phyloP scores from a whole-genome alignment of 1,140 invertebrate species.

The Trichonephila inaurata region DNA sequence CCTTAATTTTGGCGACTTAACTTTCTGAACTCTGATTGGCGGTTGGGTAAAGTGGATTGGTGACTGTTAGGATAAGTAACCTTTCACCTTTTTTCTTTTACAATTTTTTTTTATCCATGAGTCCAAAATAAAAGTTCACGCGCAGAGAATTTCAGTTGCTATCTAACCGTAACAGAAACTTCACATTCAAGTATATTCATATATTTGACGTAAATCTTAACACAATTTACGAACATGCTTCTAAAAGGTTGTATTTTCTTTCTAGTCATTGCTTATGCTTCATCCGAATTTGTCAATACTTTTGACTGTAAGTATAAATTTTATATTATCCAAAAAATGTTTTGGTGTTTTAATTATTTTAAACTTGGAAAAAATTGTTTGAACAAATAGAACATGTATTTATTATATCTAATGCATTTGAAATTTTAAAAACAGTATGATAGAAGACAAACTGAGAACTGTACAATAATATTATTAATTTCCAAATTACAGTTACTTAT shows the following conservation, averaged over 20 bases:
- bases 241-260: conserved; percentile 18
- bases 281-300: neutral
- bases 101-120: neutral
- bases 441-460: no score
- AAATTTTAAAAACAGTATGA: no score
- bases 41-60: neutral
- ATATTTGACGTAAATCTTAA: neutral
- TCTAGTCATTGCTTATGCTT: conserved; percentile 28
- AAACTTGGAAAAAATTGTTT: no score
- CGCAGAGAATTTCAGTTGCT: neutral
- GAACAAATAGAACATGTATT: no score
- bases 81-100: conserved; percentile 33
- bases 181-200: neutral
- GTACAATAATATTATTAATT: no score
- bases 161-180: neutral
- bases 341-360: neutral
- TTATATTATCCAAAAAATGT: neutral
- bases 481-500: no score
- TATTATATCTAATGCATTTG: no score
- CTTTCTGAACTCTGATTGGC: neutral
- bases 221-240: conserved; percentile 27
- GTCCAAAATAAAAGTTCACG: conserved; percentile 9
- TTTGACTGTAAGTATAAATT: conserved; percentile 32
- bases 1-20: neutral
- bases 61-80: neutral